phyloP scores from a whole-genome alignment of 37 sponge, comb jelly and placozoan species.

The Agelas oroides region DNA sequence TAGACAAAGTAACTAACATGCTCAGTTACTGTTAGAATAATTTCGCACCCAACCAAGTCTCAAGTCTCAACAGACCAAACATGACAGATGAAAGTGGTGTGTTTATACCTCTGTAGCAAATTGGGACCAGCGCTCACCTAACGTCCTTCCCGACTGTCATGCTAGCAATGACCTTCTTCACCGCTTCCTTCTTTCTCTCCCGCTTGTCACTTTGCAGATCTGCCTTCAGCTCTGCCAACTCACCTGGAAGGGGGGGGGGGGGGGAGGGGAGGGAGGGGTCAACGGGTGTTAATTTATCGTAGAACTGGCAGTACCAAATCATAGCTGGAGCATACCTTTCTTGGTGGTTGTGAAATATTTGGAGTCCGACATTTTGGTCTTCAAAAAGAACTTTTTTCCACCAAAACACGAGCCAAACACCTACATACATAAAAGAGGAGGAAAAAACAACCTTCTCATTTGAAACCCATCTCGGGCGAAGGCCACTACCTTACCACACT shows the following conservation, averaged over 20 bases:
- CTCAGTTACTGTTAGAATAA: too few relatives aligned
- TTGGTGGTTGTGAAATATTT: slow-evolving; percentile 99
- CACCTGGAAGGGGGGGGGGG: slow-evolving; percentile 59
- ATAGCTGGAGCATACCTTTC: slow-evolving; percentile 88
- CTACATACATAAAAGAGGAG: too few relatives aligned
- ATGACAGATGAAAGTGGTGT: too few relatives aligned
- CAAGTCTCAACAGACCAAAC: too few relatives aligned
- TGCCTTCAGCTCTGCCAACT: slow-evolving; percentile 94
- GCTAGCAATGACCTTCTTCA: slow-evolving; percentile 99
- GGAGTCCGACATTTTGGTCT: slow-evolving; percentile 86
- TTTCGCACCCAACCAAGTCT: too few relatives aligned
- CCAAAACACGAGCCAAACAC: too few relatives aligned
- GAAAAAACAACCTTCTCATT: too few relatives aligned
- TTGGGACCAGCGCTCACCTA: slow-evolving; percentile 76
- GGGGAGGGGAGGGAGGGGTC: background rate
- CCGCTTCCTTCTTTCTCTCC: slow-evolving; percentile 95
- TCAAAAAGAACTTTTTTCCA: background rate
- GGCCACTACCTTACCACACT: too few relatives aligned
- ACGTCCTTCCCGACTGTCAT: slow-evolving; percentile 99
- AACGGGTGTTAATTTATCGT: background rate
- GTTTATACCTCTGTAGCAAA: too few relatives aligned
- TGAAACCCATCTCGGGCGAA: too few relatives aligned
- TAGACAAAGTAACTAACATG: too few relatives aligned
- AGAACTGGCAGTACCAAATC: too few relatives aligned
- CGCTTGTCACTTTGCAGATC: slow-evolving; percentile 96